These are phyloP conservation scores for Drosophila diplacantha DNA, from an alignment of 2,888 invertebrate genomes.

Conservation along the genomic window DNA sequence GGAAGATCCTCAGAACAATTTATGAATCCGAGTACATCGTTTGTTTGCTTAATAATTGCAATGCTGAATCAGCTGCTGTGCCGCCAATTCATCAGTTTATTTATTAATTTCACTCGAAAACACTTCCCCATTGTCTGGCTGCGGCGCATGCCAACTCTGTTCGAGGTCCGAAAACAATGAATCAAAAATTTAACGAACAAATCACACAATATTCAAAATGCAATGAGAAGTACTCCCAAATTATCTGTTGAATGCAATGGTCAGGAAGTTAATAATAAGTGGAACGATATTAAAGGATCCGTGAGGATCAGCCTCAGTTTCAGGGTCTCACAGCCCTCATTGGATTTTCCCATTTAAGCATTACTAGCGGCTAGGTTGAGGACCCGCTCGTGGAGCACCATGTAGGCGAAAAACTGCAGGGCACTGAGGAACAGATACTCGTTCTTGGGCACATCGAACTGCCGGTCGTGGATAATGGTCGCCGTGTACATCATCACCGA, in stretches of 20 bases:
- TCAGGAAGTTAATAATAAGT: background rate
- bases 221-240: background rate
- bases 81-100: conserved; percentile 13
- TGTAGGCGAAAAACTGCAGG: conserved; percentile 52
- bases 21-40: background rate
- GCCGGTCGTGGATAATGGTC: conserved; percentile 61
- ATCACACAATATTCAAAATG: background rate
- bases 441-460: conserved; percentile 53
- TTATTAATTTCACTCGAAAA: conserved; percentile 31
- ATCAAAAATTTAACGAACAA: conserved; percentile 8
- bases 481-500: conserved; percentile 59
- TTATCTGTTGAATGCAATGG: background rate
- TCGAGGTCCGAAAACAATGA: conserved; percentile 2
- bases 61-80: conserved; percentile 30
- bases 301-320: too few relatives aligned
- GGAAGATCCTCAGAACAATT: too few relatives aligned
- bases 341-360: too few relatives aligned
- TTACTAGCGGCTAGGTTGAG: conserved; percentile 17
- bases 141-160: conserved; percentile 35
- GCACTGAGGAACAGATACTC: conserved; percentile 58
- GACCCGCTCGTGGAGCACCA: conserved; percentile 57
- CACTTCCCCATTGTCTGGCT: conserved; percentile 33
- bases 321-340: too few relatives aligned
- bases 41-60: conserved; percentile 3
- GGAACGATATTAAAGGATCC: background rate